A percentile compares a stretch with the other conserved stretches of the same genome.
Conservation (phyloP, 2,113 vertebrate genomes). For the Gymnorhina tibicen region DNA sequence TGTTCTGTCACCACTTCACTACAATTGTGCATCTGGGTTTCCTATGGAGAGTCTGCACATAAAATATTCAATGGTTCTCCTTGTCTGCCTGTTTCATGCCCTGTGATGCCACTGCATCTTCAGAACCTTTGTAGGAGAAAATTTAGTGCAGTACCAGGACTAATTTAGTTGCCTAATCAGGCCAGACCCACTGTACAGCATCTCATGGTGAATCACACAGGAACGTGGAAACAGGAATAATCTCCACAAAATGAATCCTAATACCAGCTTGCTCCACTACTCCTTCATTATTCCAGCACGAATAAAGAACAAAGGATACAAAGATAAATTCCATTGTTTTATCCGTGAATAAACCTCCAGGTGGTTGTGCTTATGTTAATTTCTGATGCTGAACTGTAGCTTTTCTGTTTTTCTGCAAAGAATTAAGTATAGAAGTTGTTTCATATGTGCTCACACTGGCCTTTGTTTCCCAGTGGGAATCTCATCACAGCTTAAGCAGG, state of each 20-base stretch:
- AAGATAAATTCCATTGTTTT: constrained; percentile 51
- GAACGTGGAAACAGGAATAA: neutral
- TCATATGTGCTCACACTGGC: constrained; percentile 20
- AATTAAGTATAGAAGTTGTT: constrained; percentile 25
- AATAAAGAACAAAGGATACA: constrained; percentile 26
- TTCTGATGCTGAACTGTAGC: constrained; percentile 22
- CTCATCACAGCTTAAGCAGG: neutral
- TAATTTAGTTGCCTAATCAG: neutral
- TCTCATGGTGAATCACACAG: neutral
- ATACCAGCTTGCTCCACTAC: neutral
- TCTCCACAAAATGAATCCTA: neutral
- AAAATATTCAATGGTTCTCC: neutral
- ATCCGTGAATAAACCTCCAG: constrained; percentile 41
- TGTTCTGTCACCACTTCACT: neutral
- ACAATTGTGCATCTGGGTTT: neutral
- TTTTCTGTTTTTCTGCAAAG: constrained; percentile 40
- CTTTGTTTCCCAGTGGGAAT: constrained; percentile 37
- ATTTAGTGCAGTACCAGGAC: neutral
- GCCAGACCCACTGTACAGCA: neutral
- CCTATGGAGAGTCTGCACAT: neutral
- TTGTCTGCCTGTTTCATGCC: neutral
- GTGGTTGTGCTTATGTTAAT: constrained; percentile 45
- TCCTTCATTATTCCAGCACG: neutral
- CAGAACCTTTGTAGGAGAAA: neutral
- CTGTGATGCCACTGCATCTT: neutral